Evolutionary conservation across 1,140 invertebrate species (phyloP), one percentile per base, ranked within the genome.

Genomic region (Trichoplusia ni): DNA sequence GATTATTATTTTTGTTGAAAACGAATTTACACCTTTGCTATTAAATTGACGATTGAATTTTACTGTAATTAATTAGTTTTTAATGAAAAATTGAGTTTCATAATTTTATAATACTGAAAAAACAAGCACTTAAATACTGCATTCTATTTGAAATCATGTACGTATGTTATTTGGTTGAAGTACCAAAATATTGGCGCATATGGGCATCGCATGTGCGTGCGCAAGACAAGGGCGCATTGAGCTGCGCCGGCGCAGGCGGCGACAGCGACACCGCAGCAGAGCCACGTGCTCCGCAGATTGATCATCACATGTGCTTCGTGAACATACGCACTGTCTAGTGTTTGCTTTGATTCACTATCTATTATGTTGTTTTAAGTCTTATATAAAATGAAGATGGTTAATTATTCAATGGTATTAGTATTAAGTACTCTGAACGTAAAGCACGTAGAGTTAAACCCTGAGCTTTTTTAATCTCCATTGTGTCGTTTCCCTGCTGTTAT

Each of bases 231-330:
- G 70, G 67, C 69, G 68, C 77, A 78, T 78, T 82, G 65, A 82
- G 63, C 58, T 14, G 13, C n/a, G n/a, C 47, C 37, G 31, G 18
- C 23, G 56, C 56, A 18, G 56, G 18, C 65, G 66, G 67, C 63
- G 71, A 70, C 71, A 67, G 71, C 67, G 67, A 71, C 67, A 62
- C 42, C 51, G 58, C 56, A 65, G 51, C 63, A 56, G 60, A 71
- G 54, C 80, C 82, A 85, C 82, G 82, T 85, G 82, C 79, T 80
- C 53, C 29, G 62, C 82, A 85, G 72, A 82, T 78, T 81, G 62
- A 56, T 54, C 54, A 38, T 11, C 68, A 73, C 76, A 80, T 73
- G 60, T 75, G 77, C 42, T 65, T 47, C 49, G 14, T 19, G 40
- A 67, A 67, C 40, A 42, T 61, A 67, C 67, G 40, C 58, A 25